Evolutionary conservation across 2,888 invertebrate species (phyloP).

Genomic region (Atrina japonica): DNA sequence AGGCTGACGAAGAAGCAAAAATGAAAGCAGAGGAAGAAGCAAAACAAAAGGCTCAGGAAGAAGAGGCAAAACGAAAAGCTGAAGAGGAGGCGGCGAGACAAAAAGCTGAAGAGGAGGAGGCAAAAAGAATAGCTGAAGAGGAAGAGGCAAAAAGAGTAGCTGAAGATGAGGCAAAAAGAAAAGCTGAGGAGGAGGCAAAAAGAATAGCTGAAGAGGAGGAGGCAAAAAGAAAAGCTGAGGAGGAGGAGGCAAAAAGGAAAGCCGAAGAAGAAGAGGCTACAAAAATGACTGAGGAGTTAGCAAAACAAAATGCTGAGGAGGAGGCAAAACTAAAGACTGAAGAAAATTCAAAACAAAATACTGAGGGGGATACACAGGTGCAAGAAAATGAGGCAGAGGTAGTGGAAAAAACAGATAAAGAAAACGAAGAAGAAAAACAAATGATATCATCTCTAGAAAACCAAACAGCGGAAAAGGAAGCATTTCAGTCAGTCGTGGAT

Average conservation of each 20-base stretch:
- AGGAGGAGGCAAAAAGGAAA: background rate
- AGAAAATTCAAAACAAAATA: background rate
- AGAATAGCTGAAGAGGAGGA: conserved; percentile 6
- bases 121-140: conserved; percentile 9
- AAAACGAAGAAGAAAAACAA: conserved; percentile 33
- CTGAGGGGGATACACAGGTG: conserved; percentile 15
- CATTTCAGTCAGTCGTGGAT: conserved; percentile 53
- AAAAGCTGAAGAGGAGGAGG: conserved; percentile 9
- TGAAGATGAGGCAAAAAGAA: background rate
- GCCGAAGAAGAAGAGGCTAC: conserved; percentile 8
- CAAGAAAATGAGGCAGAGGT: conserved; percentile 5
- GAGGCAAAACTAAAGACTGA: conserved; percentile 5
- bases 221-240: conserved; percentile 10
- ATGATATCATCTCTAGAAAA: conserved; percentile 55
- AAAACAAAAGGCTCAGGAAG: background rate
- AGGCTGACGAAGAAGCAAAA: conserved; percentile 2
- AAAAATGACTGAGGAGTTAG: conserved; percentile 18
- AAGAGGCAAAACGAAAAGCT: conserved; percentile 5
- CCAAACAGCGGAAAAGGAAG: conserved; percentile 56
- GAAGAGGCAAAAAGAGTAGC: conserved; percentile 5
- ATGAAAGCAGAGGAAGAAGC: conserved; percentile 5
- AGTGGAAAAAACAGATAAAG: conserved; percentile 9
- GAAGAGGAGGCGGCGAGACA: conserved; percentile 3
- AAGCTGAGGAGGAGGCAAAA: conserved; percentile 8
- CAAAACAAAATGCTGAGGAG: background rate